Base-by-base conservation (phyloP, 2,888 invertebrate species). In the Galerucella calmariensis region DNA sequence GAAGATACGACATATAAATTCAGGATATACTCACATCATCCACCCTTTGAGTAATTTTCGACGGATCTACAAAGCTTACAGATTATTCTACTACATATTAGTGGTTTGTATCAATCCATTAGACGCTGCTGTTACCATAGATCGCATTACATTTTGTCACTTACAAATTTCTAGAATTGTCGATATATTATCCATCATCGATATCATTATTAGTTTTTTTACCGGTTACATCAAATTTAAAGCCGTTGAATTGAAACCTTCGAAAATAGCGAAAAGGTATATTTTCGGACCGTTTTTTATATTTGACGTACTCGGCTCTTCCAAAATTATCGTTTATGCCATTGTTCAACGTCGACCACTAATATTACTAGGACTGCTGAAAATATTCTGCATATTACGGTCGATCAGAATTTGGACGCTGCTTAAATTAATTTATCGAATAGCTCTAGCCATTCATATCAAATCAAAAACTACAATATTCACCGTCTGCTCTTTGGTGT, bases 31-130 rank as follows among this genome's bases (percentile, higher is more conserved):
- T 1, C 77, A 62, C 24, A 72, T 79, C 3, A 79, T 81, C 44
- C 82, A 82, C 67, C 82, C 82, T 5, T 76, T 81, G 44, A 81
- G 80, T 67, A 72, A 58, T 59, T 75, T 79, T 59, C 77, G 77
- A 65, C 56, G 67, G 24, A 20, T 16, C 14, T 73, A 73, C 67
- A 76, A 81, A 24, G 51, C 74, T 16, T 81, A 76, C 58, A 70
- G 56, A n/a, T 74, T 76, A 35, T 74, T 77, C 63, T 75, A 79
- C 53, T 78, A 79, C 48, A 62, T 71, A 8, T 20, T 66, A 9
- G 27, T 73, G 48, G 46, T 79, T 24, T 41, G 76, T 1, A n/a
- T 70, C 3, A 81, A 79, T 67, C 73, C 78, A 2, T 44, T 77
- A 10, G 76, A 79, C 51, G 73, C 75, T 12, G 75, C 59, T 2